A percentile compares a stretch with the other conserved stretches of the same genome.
These are phyloP conservation scores for Lineus longissimus DNA, from an alignment of 1,140 invertebrate genomes.

Conservation along the genomic window DNA sequence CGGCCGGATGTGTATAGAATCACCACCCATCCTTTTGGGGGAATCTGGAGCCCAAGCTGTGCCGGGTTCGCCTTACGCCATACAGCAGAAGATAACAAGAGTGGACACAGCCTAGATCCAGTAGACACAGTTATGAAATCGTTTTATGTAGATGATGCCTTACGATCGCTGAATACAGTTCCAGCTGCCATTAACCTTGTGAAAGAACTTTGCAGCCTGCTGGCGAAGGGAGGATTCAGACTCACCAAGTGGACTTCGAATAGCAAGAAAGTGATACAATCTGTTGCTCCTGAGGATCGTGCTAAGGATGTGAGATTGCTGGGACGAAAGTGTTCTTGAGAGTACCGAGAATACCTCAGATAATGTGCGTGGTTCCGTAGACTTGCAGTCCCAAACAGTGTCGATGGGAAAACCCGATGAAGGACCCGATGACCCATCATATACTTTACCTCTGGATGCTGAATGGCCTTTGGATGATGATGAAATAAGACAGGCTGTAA, in stretches of 20 bases:
- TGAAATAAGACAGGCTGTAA: too few species aligned
- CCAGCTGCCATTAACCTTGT: constrained; percentile 10
- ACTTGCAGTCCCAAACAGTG: too few species aligned
- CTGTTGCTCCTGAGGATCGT: too few species aligned
- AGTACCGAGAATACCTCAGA: too few species aligned
- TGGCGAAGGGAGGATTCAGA: constrained; percentile 10
- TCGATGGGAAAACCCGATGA: too few species aligned
- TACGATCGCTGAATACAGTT: constrained; percentile 6
- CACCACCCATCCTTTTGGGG: constrained; percentile 24
- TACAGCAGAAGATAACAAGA: constrained; percentile 12
- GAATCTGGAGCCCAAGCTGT: constrained; percentile 20
- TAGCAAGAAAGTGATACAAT: constrained; percentile 6
- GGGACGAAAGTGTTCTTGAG: too few species aligned
- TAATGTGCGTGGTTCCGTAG: too few species aligned
- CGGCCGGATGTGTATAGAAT: constrained; percentile 19
- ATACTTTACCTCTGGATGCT: too few species aligned
- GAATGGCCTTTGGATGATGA: too few species aligned
- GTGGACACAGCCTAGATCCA: background rate
- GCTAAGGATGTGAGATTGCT: too few species aligned
- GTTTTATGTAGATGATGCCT: constrained; percentile 24
- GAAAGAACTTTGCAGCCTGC: background rate
- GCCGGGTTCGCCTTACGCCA: constrained; percentile 19
- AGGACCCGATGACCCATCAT: too few species aligned
- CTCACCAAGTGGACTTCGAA: constrained; percentile 16
- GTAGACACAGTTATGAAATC: constrained; percentile 1